Base-by-base conservation (phyloP, 2,797 vertebrate species). In the Enteromius paludinosus region DNA sequence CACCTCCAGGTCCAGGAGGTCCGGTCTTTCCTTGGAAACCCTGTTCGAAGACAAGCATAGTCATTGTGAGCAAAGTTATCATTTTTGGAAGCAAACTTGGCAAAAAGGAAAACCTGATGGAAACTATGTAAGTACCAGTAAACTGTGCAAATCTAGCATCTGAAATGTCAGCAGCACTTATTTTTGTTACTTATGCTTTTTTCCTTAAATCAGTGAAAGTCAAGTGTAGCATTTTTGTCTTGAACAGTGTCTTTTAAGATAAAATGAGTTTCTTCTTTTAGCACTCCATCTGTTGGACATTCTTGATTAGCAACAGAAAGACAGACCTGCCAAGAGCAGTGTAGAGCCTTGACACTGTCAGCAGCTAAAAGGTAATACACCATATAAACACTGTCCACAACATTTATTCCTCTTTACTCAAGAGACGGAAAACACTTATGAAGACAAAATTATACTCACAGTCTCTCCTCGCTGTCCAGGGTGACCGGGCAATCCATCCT, bases 11-110 rank as follows among this genome's bases (percentile, higher is more conserved):
- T 38, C 98, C 98, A 15, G 98, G 98, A 69, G 98, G 98, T 85
- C 98, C 98, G 0, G 98, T 99, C 91, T 99, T 99, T 81, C 98
- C 98, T 97, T 99, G 97, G 92, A 99, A 99, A 83, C 98, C 98
- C 98, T 99, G 38, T 69, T 89, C 71, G 83, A 71, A 28, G 5
- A 62, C 41, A 89, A 88, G 83, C n/a, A 84, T 41, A 84, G 28
- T 74, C 28, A 71, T 47, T 72, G 14, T 72, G 54, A 59, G 17
- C 61, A 74, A 4, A 84, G 10, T 61, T 20, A 70, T 70, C 9
- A 49, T 38, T 20, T 62, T 5, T 61, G 38, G 12, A 83, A 35
- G n/a, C 6, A 68, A 79, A 52, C 18, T 33, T n/a, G 14, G 12
- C 49, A 23, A 20, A 78, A 77, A 77, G 9, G 4, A 33, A 49